Evolutionary conservation across 2,113 vertebrate genomes (phyloP).

Genomic region (Vulpes lagopus): DNA sequence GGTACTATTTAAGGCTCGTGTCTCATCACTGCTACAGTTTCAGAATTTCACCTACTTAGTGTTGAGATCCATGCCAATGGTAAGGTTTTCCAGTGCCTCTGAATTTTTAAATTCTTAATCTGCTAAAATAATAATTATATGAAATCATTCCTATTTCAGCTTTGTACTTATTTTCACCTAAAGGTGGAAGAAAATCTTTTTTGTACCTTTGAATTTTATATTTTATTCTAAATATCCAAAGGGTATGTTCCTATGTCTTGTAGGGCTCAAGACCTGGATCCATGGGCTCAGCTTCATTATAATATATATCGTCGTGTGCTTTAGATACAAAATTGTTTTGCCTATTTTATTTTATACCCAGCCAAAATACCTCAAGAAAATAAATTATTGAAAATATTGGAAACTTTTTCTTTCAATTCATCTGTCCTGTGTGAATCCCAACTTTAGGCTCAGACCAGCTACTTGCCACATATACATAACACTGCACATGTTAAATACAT

Average conservation of each 20-base stretch:
- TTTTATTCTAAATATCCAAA: not conserved
- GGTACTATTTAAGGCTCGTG: not conserved
- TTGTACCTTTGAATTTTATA: not conserved
- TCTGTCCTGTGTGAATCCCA: not conserved
- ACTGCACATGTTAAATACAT: not conserved
- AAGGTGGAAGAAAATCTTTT: not conserved
- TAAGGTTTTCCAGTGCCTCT: not conserved
- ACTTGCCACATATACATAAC: not conserved
- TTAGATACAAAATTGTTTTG: not conserved
- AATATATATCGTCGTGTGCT: not conserved
- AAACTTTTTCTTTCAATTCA: not conserved
- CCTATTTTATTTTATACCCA: not conserved
- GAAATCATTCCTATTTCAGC: not conserved
- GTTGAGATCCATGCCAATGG: not conserved
- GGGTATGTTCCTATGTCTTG: not conserved
- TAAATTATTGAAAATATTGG: not conserved
- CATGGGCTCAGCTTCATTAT: not conserved
- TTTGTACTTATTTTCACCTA: not conserved
- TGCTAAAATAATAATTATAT: not conserved
- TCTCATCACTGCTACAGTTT: not conserved
- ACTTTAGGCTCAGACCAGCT: not conserved
- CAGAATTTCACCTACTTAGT: not conserved
- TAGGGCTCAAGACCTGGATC: not conserved
- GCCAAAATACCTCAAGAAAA: not conserved
- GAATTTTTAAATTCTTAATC: not conserved